Conservation (phyloP, 2,113 vertebrate genomes). For the Podarcis raffonei region DNA sequence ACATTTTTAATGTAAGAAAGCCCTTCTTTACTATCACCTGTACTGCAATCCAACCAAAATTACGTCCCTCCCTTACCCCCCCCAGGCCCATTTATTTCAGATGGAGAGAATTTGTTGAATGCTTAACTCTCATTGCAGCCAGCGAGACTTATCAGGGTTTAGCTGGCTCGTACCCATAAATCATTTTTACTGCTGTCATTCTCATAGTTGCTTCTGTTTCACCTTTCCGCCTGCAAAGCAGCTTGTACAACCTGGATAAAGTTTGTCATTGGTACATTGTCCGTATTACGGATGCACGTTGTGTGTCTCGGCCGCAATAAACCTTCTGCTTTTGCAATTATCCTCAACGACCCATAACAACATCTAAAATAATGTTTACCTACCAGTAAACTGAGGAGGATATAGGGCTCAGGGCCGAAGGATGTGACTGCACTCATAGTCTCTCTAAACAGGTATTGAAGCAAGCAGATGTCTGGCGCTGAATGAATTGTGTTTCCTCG, state of each 20-base stretch:
- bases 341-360: not conserved
- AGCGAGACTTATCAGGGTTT: not conserved
- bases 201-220: not conserved
- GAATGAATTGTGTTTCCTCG: constrained; percentile 16
- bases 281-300: too few relatives aligned
- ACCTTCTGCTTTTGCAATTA: not conserved
- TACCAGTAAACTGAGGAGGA: constrained; percentile 59
- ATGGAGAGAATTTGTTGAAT: not conserved
- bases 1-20: too few relatives aligned
- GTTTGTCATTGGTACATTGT: not conserved
- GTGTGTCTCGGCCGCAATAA: not conserved
- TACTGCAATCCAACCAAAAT: not conserved
- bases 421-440: constrained; percentile 63
- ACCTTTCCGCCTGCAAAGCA: not conserved
- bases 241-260: not conserved
- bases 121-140: not conserved
- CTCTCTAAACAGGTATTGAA: not conserved
- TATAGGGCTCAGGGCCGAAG: constrained; percentile 46
- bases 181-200: not conserved
- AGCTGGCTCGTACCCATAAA: not conserved
- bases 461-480: constrained; percentile 41
- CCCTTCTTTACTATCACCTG: not conserved
- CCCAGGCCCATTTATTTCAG: not conserved
- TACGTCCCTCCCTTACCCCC: not conserved
- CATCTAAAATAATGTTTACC: constrained; percentile 29